phyloP scores from a whole-genome alignment of 2,797 vertebrate genomes.

The Thunnus albacares region DNA sequence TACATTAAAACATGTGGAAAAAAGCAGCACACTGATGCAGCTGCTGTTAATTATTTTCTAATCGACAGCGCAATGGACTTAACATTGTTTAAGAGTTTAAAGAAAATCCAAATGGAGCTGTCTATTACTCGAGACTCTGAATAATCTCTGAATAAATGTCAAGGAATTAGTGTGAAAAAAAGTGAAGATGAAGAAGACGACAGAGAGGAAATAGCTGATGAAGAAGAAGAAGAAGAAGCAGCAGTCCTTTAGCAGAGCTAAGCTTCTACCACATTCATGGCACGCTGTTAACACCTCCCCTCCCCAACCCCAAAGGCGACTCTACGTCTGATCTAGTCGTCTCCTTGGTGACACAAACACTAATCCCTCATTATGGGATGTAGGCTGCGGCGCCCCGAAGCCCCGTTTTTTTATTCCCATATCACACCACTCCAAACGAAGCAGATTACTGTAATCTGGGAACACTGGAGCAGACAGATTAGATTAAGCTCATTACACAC shows the following conservation, averaged over 20 bases:
- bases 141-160: constrained; percentile 49
- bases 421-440: constrained; percentile 79
- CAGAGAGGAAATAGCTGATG: constrained; percentile 55
- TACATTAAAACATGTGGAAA: constrained; percentile 15
- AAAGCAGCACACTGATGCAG: constrained; percentile 29
- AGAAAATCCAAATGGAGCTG: constrained; percentile 43
- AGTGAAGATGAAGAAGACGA: constrained; percentile 47
- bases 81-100: constrained; percentile 42
- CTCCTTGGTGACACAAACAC: constrained; percentile 82
- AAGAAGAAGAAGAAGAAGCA: constrained; percentile 40
- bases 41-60: constrained; percentile 56
- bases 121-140: constrained; percentile 32
- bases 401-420: constrained; percentile 74
- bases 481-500: constrained; percentile 82
- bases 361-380: constrained; percentile 84
- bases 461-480: constrained; percentile 84
- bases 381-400: constrained; percentile 67
- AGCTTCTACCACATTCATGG: constrained; percentile 62
- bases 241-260: constrained; percentile 51
- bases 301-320: constrained; percentile 66
- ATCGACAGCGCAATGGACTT: constrained; percentile 36
- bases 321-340: constrained; percentile 72
- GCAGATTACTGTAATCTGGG: constrained; percentile 85
- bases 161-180: constrained; percentile 42
- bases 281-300: constrained; percentile 59